Evolutionary conservation across 2,888 invertebrate species (phyloP), one percentile per base, ranked within the genome.

Genomic region (Thyatira batis): DNA sequence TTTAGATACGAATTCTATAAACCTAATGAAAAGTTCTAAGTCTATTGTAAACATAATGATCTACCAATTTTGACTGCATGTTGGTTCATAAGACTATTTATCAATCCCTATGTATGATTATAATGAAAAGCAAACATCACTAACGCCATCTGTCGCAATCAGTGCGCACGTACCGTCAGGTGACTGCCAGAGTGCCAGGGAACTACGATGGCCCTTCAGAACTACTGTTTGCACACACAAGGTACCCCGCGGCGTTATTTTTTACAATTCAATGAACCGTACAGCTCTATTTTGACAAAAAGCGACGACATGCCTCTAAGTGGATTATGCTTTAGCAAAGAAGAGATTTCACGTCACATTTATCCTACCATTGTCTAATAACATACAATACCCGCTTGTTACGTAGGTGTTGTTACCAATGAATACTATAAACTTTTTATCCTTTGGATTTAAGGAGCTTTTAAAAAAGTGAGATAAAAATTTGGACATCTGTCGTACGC

Each of bases 321-420:
- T 92, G 89, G 92, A 92, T 92, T 91, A 92, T 78, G 67, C 76
- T 78, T 82, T 82, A 70, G 65, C 69, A 76, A 66, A 74, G 67
- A 78, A 79, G 75, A 87, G 85, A 89, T 91, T 91, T 89, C 84
- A 91, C 89, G 86, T 85, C 86, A 80, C 87, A 91, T 92, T 91
- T 82, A 86, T 82, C 80, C 82, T 63, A 58, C 57, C 67, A 78
- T 89, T 87, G 87, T 87, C 79, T 87, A 82, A 76, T 64, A 54
- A 51, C 39, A 20, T 27, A 85, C 84, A 85, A 87, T 86, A 73
- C 67, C 58, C 56, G 61, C 80, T 85, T 80, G 84, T 84, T 87
- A 86, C 83, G 90, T 88, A 89, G 90, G 89, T 87, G 90, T 87
- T 85, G 82, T 86, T 76, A 63, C 65, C 69, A 66, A 84, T 87